Conservation (phyloP, 2,888 invertebrate species). For the Escarpia spicata region DNA sequence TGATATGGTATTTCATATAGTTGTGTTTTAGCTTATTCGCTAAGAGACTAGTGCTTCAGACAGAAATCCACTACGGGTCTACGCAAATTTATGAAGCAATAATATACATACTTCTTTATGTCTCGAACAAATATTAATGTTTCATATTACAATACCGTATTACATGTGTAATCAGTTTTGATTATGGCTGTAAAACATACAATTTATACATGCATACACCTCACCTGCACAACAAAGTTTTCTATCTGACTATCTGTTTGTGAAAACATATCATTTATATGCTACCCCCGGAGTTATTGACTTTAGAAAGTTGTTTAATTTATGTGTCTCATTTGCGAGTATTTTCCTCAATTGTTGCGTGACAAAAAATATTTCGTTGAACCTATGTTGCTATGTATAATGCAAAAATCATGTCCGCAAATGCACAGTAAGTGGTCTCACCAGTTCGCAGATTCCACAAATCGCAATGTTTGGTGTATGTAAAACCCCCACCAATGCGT, state of each 20-base stretch:
- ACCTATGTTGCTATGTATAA: neutral
- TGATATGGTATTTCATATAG: neutral
- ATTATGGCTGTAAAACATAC: neutral
- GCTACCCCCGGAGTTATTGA: neutral
- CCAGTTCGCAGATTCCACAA: too few species aligned
- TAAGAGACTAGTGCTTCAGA: neutral
- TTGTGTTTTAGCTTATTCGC: neutral
- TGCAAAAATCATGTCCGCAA: neutral
- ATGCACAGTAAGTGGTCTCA: neutral
- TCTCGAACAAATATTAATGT: neutral
- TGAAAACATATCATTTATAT: neutral
- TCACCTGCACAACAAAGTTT: neutral
- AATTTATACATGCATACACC: neutral
- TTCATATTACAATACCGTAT: neutral
- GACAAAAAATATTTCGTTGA: neutral
- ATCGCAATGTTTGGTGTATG: too few species aligned
- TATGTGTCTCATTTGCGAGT: neutral
- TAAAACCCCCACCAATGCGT: too few species aligned
- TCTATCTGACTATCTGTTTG: neutral
- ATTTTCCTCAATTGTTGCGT: neutral
- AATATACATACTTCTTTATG: neutral
- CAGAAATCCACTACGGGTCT: neutral
- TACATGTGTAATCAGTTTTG: neutral
- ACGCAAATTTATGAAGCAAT: neutral
- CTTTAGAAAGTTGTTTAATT: neutral